Conservation (phyloP, 1,140 invertebrate species). For the Drosophila azteca region DNA sequence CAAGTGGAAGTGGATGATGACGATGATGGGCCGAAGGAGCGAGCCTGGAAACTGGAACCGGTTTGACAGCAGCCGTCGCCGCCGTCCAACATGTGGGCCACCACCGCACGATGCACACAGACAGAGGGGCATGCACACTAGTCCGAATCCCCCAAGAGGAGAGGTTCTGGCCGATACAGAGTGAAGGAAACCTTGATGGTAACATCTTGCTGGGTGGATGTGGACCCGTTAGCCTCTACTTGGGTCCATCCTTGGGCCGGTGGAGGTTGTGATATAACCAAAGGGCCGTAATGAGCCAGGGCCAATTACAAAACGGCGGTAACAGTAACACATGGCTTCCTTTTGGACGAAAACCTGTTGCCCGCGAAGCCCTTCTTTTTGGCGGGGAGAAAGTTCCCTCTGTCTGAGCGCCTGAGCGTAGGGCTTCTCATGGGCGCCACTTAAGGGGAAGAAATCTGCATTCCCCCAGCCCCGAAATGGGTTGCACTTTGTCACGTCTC, state of each 20-base stretch:
- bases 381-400: conserved; percentile 62
- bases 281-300: conserved; percentile 62
- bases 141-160: conserved; percentile 28
- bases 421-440: conserved; percentile 70
- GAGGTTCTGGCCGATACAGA: conserved; percentile 34
- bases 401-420: conserved; percentile 12
- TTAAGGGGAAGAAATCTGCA: conserved; percentile 35
- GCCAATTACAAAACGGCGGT: conserved; percentile 60
- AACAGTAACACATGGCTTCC: conserved; percentile 64
- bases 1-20: conserved; percentile 50
- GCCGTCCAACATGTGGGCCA: conserved; percentile 53
- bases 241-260: conserved; percentile 58
- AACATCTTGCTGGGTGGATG: conserved; percentile 31
- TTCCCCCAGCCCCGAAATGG: conserved; percentile 34
- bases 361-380: conserved; percentile 61
- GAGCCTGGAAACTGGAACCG: conserved; percentile 47
- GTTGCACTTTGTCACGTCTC: conserved; percentile 76
- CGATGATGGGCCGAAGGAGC: conserved; percentile 33
- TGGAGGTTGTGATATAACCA: conserved; percentile 71
- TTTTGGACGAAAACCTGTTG: conserved; percentile 65
- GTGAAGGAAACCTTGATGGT: conserved; percentile 2
- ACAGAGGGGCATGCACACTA: no score
- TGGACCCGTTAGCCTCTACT: conserved; percentile 56
- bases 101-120: conserved; percentile 1
- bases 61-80: conserved; percentile 40